These are phyloP conservation scores for Calliopum simillimum DNA, from an alignment of 2,888 invertebrate genomes.

Conservation along the genomic window DNA sequence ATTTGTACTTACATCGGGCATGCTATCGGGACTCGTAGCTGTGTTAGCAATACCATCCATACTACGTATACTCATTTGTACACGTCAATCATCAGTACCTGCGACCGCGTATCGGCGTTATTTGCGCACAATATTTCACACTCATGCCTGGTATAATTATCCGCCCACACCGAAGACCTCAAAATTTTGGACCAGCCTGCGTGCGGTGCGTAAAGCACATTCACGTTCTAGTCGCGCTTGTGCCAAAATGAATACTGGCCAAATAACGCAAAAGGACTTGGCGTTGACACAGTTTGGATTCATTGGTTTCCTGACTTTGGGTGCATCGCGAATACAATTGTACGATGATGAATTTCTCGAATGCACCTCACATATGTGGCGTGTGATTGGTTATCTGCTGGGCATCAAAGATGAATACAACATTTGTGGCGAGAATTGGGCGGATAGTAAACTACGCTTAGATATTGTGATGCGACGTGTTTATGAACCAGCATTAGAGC, in stretches of 20 bases:
- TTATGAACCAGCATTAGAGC: conserved; percentile 73
- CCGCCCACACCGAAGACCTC: conserved; percentile 63
- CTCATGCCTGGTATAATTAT: conserved; percentile 78
- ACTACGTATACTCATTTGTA: conserved; percentile 76
- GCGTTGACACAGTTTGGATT: conserved; percentile 90
- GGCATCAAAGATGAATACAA: conserved; percentile 88
- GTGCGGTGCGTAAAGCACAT: conserved; percentile 76
- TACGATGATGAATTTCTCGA: conserved; percentile 75
- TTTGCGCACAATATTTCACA: conserved; percentile 81
- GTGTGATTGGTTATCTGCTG: conserved; percentile 81
- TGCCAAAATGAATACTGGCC: conserved; percentile 68
- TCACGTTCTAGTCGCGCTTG: conserved; percentile 72
- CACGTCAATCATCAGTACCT: conserved; percentile 76
- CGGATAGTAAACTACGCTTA: conserved; percentile 71
- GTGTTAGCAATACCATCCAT: conserved; percentile 83
- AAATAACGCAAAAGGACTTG: conserved; percentile 85
- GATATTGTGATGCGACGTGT: conserved; percentile 72
- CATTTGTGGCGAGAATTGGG: conserved; percentile 74
- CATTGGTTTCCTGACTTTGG: conserved; percentile 78
- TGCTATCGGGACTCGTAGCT: conserved; percentile 80
- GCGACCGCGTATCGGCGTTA: conserved; percentile 81
- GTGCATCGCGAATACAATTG: conserved; percentile 76
- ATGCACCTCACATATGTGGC: conserved; percentile 86
- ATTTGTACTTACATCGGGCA: conserved; percentile 77
- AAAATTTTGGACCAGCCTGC: conserved; percentile 78